Evolutionary conservation across 2,888 invertebrate species (phyloP).

Genomic region (Nowickia ferox): DNA sequence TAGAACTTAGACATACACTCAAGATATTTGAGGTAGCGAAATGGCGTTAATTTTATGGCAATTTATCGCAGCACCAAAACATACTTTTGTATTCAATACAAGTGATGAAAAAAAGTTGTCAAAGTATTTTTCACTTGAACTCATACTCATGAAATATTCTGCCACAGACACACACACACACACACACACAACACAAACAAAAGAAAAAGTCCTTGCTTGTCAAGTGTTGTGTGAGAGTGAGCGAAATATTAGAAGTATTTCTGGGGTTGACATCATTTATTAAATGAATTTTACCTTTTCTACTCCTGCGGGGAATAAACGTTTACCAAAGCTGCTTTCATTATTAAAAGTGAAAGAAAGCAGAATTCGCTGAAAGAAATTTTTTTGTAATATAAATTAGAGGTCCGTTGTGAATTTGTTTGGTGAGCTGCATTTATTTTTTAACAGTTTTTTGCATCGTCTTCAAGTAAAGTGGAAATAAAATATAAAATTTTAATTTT

Average conservation of each 20-base stretch:
- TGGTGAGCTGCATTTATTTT: neutral
- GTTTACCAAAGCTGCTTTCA: conserved; percentile 66
- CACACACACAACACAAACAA: too few relatives aligned
- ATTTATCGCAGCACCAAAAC: neutral
- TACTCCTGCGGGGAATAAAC: conserved; percentile 49
- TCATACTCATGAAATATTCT: conserved; percentile 47
- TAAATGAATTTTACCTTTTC: conserved; percentile 47
- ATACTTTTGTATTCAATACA: conserved; percentile 22
- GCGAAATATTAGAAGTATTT: conserved; percentile 16
- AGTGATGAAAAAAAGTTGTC: conserved; percentile 53
- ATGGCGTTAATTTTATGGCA: conserved; percentile 61
- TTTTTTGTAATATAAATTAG: neutral
- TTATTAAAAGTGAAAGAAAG: conserved; percentile 44
- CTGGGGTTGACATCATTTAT: conserved; percentile 50
- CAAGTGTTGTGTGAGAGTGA: conserved; percentile 38
- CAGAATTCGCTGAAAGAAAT: neutral
- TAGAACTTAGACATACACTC: conserved; percentile 21
- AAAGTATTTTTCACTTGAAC: conserved; percentile 69
- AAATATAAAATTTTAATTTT: too few relatives aligned
- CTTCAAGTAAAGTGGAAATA: too few relatives aligned
- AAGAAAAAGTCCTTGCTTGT: conserved; percentile 51
- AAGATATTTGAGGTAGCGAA: conserved; percentile 67
- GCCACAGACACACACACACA: neutral
- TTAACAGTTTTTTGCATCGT: too few relatives aligned
- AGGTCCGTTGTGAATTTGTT: conserved; percentile 28